These are phyloP conservation scores for Nemapogon koenigi DNA, from an alignment of 2,888 invertebrate species.

Conservation along the genomic window DNA sequence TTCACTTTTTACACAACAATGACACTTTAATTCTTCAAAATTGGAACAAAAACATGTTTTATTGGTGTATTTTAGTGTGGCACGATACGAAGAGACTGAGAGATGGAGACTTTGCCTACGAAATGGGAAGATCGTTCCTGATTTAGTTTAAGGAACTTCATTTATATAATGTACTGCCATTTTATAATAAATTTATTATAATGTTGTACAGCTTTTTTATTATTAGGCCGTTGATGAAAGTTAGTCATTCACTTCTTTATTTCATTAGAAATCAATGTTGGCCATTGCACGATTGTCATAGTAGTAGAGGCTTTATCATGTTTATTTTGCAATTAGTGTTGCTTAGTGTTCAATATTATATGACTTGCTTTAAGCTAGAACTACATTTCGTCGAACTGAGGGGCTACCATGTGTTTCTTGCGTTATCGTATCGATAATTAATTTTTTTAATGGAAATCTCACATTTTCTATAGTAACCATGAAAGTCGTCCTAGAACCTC, in stretches of 20 bases:
- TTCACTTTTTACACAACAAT: not conserved
- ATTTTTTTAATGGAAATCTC: too few relatives aligned
- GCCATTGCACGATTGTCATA: too few relatives aligned
- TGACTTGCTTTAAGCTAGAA: too few relatives aligned
- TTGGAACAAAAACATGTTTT: not conserved
- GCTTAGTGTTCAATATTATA: too few relatives aligned
- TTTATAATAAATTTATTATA: slow-evolving; percentile 19
- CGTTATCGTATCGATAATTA: too few relatives aligned
- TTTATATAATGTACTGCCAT: slow-evolving; percentile 7
- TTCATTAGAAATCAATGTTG: too few relatives aligned
- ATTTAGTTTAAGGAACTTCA: slow-evolving; percentile 50
- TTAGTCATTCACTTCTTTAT: slow-evolving; percentile 62
- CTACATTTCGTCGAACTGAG: too few relatives aligned
- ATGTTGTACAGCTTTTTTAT: slow-evolving; percentile 41
- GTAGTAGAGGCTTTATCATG: too few relatives aligned
- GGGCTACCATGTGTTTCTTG: too few relatives aligned
- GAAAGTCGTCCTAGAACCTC: too few relatives aligned
- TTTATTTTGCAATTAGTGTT: too few relatives aligned
- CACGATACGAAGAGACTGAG: slow-evolving; percentile 49
- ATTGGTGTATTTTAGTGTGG: slow-evolving; percentile 45
- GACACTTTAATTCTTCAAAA: not conserved
- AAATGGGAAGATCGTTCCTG: slow-evolving; percentile 52
- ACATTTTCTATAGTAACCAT: too few relatives aligned
- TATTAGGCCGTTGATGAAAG: slow-evolving; percentile 17
- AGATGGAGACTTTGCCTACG: slow-evolving; percentile 55